Evolutionary conservation across 2,888 invertebrate species (phyloP).

Genomic region (Cancer borealis): DNA sequence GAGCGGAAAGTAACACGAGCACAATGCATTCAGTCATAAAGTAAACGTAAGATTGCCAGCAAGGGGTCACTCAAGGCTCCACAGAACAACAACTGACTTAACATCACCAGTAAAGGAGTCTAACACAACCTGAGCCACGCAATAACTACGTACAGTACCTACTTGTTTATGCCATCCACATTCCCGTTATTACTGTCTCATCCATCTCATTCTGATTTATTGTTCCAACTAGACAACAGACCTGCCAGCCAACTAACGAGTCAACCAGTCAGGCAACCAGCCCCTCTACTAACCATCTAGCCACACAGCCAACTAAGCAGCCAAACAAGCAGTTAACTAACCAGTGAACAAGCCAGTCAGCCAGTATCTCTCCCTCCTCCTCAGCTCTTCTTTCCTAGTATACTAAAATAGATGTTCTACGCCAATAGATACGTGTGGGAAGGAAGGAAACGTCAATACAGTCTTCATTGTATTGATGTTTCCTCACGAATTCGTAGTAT

Average conservation of each 20-base stretch:
- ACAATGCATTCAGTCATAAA: not conserved
- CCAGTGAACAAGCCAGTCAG: not conserved
- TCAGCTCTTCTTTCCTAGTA: not conserved
- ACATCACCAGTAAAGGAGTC: not conserved
- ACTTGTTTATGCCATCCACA: not conserved
- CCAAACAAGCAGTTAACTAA: not conserved
- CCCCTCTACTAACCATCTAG: not conserved
- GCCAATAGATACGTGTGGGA: not conserved
- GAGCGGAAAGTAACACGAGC: not conserved
- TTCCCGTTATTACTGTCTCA: not conserved
- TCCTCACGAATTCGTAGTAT: no score
- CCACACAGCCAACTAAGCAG: not conserved
- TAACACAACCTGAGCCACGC: not conserved
- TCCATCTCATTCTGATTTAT: not conserved
- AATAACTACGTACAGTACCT: not conserved
- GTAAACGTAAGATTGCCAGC: not conserved
- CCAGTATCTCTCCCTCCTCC: not conserved
- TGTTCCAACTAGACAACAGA: not conserved
- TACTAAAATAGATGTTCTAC: no score
- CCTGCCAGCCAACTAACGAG: not conserved
- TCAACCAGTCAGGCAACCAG: not conserved
- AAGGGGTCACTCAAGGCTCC: not conserved
- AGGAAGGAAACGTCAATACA: not conserved
- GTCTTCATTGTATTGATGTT: no score
- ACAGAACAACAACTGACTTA: not conserved